Base-by-base conservation (phyloP, 2,113 vertebrate genomes). In the Probosciger aterrimus region DNA sequence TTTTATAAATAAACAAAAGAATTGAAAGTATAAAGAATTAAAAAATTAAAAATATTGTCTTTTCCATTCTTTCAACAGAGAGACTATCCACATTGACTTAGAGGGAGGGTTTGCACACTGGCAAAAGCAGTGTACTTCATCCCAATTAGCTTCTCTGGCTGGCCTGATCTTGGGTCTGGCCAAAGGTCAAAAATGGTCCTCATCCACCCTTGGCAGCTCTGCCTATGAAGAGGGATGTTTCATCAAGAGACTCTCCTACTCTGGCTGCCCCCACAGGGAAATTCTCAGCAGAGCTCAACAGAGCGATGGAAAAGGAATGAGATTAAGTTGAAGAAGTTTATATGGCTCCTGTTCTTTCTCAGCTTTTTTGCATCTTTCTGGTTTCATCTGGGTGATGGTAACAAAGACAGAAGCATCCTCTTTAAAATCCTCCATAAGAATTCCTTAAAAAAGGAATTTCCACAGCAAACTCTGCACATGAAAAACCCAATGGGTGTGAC, bases 381-480 rank as follows among this genome's bases (percentile, higher is more conserved):
- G 30, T 94, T 95, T 96, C 80, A 88, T 92, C 71, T 93, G 60
- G 50, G 10, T 0, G 3, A 50, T 4, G 5, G 20, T 47, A 75
- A 86, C 71, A 82, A 91, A 86, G 71, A 49, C 13, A 22, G 69
- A 82, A 91, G 28, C 44, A 87, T 55, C 43, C 14, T 64, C 49
- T 80, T 80, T 63, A 82, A 93, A 86, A 92, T 63, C 27, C 52
- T 90, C n/a, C 60, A 43, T 82, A 95, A 82, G 57, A 86, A 68
- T 84, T 91, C 73, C 80, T 80, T 46, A 43, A 70, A 82, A 95
- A 86, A 75, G 74, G 84, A 78, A 78, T 62, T 94, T 81, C 80
- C 62, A 70, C 52, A 60, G 77, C 53, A 88, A 92, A 84, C 27
- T 87, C 74, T 68, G 55, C 90, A 92, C 47, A 75, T 60, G 76